Conservation (phyloP, 2,888 invertebrate genomes). For the Tipula vernalis region DNA sequence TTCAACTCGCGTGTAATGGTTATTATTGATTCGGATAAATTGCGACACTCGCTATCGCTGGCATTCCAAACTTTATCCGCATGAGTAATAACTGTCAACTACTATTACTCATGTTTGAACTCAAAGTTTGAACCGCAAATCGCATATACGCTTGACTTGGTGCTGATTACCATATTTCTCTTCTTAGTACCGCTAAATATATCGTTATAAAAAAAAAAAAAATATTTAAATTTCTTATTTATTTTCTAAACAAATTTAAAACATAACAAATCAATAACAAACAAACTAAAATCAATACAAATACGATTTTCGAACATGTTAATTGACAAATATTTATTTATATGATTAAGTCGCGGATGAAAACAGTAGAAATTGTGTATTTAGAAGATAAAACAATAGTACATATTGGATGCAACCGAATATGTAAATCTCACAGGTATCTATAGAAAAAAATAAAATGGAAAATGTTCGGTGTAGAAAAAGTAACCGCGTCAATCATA, state of each 20-base stretch:
- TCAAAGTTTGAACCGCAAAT: no score
- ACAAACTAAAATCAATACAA: not conserved
- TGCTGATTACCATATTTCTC: not conserved
- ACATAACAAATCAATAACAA: not conserved
- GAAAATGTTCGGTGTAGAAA: no score
- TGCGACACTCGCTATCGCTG: no score
- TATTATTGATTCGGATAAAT: no score
- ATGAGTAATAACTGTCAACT: no score
- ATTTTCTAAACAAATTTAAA: not conserved
- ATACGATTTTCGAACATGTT: not conserved
- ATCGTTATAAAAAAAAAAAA: not conserved
- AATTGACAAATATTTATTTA: slow-evolving; percentile 4
- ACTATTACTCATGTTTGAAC: no score
- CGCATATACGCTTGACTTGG: no score
- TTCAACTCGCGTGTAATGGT: no score
- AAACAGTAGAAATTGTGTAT: not conserved
- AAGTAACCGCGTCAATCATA: not conserved
- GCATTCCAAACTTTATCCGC: no score
- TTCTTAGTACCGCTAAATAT: not conserved
- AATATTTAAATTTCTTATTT: not conserved
- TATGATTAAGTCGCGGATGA: not conserved
- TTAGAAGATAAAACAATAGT: not conserved
- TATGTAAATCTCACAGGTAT: no score
- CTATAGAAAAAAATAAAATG: no score
- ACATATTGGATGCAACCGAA: not conserved